A percentile compares a stretch with the other conserved stretches of the same genome.
phyloP scores from a whole-genome alignment of 2,888 invertebrate species.

The Caenorhabditis sp. region DNA sequence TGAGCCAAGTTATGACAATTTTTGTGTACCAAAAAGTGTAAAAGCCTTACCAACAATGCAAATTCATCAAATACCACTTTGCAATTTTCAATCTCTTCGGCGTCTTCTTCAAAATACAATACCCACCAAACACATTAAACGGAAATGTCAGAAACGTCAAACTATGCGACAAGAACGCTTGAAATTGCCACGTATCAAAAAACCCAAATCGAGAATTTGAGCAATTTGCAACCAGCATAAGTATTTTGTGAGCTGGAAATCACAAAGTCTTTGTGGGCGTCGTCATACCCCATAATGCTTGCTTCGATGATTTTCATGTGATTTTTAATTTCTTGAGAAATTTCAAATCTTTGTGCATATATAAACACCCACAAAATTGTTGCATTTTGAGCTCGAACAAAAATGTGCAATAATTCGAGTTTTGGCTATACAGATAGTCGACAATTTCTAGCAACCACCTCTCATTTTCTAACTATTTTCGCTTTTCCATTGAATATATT shows the following conservation, averaged over 20 bases:
- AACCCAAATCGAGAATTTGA: constrained; percentile 11
- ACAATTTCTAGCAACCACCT: constrained; percentile 28
- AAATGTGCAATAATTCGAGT: background rate
- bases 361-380: no score
- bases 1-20: no score
- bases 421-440: constrained; percentile 25
- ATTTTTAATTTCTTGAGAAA: no score
- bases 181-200: constrained; percentile 29
- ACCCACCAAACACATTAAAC: constrained; percentile 27
- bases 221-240: background rate
- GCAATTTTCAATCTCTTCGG: constrained; percentile 22
- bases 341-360: no score
- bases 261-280: no score
- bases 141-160: constrained; percentile 15
- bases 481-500: constrained; percentile 29
- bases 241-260: no score
- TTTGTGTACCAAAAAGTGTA: no score
- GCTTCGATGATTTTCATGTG: no score
- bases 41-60: constrained; percentile 30
- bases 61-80: constrained; percentile 23
- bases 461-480: constrained; percentile 13
- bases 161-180: constrained; percentile 18
- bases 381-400: background rate
- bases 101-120: constrained; percentile 30
- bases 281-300: no score